Evolutionary conservation across 2,888 invertebrate species (phyloP), one percentile per base, ranked within the genome.

Genomic region (Apodemia hepburni): DNA sequence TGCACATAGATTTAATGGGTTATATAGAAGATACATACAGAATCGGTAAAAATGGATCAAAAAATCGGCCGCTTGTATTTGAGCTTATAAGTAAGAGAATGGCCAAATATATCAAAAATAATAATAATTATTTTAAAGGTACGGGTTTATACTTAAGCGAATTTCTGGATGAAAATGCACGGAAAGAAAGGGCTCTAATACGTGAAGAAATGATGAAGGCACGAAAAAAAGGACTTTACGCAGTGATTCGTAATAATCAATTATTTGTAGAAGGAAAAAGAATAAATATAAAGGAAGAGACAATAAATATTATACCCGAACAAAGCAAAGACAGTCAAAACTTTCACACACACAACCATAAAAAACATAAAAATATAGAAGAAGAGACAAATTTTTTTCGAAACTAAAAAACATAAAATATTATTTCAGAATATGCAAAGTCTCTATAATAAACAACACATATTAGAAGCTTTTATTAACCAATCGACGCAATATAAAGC

Each of bases 401-500:
- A 12, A 12, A 38, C 11, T 12, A 38, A 38, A 7, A 12, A 38
- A 11, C 0, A 12, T 38, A 63, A 59, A 12, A 63, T 67, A 3
- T 11, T 67, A 15, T 68, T 57, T 18, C 68, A 70, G 54, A 70
- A 68, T 61, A 67, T 67, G 59, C 66, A 63, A 42, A 70, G 70
- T 42, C 33, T 69, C 0, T 38, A 45, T 12, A 67, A 66, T 54
- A 70, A 67, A 62, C 61, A 27, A 4, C 62, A 62, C 15, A 58
- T 61, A 12, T 27, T 69, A 5, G 66, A 67, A 60, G 64, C 61
- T 6, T 35, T 69, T 18, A 17, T 68, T 9, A 60, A 69, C 1
- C 60, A 70, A 9, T 11, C 22, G 7, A 22, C 51, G 11, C 18
- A 12, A 22, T 51, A 22, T 51, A 33, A 69, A 17, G 60, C 62